Evolutionary conservation across 2,113 vertebrate species (phyloP).

Genomic region (Antechinus stuartii): DNA sequence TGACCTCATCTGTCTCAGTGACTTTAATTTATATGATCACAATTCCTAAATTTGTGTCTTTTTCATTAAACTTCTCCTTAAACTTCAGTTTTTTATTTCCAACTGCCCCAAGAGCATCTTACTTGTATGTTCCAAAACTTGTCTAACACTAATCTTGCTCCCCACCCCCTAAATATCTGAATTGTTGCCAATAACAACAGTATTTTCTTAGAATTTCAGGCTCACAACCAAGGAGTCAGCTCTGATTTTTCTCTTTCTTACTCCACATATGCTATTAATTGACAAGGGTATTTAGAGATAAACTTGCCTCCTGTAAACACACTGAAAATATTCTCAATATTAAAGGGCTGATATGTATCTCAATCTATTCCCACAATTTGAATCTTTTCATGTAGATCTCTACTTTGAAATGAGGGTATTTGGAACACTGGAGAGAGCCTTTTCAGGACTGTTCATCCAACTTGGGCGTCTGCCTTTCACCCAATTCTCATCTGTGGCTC

Average conservation of each 20-base stretch:
- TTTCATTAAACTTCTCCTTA: background rate
- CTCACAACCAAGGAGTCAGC: background rate
- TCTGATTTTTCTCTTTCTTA: background rate
- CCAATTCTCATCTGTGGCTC: too few species aligned
- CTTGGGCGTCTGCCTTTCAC: too few species aligned
- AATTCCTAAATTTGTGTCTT: background rate
- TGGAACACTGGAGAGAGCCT: too few species aligned
- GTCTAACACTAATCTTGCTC: background rate
- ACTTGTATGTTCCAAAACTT: background rate
- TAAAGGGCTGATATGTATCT: background rate
- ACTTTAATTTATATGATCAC: background rate
- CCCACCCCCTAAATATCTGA: background rate
- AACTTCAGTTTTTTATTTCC: background rate
- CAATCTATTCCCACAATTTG: background rate
- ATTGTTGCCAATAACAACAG: background rate
- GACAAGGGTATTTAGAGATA: background rate
- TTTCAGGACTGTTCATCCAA: too few species aligned
- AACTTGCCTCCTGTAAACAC: background rate
- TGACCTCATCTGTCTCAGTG: background rate
- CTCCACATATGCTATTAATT: background rate
- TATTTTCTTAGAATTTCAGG: background rate
- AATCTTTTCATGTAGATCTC: background rate
- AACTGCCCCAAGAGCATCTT: background rate
- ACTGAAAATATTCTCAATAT: background rate
- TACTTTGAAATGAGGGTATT: background rate